phyloP scores from a whole-genome alignment of 2,888 invertebrate species.

The Yponomeuta sedellus region DNA sequence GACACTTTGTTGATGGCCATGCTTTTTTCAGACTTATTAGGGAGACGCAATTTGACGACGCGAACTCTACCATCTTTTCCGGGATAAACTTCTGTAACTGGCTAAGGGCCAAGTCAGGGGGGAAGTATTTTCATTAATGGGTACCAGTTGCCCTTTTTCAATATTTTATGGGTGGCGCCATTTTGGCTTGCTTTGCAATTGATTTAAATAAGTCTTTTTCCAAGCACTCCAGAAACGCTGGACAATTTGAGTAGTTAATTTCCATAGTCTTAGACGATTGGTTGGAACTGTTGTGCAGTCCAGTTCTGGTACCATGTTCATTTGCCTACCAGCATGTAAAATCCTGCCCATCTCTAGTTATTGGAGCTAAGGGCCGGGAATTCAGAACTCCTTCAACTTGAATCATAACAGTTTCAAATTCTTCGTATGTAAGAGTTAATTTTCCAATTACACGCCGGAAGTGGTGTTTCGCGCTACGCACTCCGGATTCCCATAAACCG shows the following conservation, averaged over 20 bases:
- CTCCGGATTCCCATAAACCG: slow-evolving; percentile 14
- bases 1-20: background rate
- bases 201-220: slow-evolving; percentile 11
- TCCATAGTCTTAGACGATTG: slow-evolving; percentile 8
- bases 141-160: background rate
- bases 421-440: slow-evolving; percentile 13
- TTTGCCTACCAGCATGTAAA: background rate
- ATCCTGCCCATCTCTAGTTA: slow-evolving; percentile 11
- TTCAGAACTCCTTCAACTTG: slow-evolving; percentile 18
- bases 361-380: slow-evolving; percentile 14
- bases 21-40: background rate
- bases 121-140: background rate
- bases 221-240: slow-evolving; percentile 15
- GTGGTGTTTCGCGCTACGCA: slow-evolving; percentile 16
- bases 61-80: background rate
- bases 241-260: background rate
- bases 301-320: background rate
- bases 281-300: background rate
- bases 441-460: slow-evolving; percentile 16
- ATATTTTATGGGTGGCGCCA: background rate
- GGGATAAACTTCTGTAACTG: background rate
- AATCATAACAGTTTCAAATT: slow-evolving; percentile 13
- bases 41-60: background rate
- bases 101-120: background rate
- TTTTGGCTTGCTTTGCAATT: slow-evolving; percentile 14